phyloP scores from a whole-genome alignment of 2,113 vertebrate genomes.

The Falco punctatus region DNA sequence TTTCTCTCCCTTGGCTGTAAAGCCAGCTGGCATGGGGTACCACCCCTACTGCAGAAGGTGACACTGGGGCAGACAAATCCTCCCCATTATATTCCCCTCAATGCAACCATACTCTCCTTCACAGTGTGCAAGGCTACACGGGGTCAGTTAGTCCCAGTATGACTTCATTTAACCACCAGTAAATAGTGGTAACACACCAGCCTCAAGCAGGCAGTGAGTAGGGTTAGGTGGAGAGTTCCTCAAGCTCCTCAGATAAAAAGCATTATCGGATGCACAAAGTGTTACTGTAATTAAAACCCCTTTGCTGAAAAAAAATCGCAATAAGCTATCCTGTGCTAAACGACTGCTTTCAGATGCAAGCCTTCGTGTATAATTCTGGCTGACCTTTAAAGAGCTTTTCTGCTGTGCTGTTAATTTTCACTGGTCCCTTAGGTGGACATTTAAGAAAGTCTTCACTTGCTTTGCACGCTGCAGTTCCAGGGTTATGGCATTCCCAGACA shows the following conservation, averaged over 20 bases:
- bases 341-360: neutral
- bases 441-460: neutral
- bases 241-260: neutral
- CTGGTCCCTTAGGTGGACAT: neutral
- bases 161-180: neutral
- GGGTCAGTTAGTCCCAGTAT: neutral
- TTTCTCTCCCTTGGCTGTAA: neutral
- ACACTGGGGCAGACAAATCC: neutral
- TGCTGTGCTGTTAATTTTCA: neutral
- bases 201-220: accelerated
- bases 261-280: accelerated
- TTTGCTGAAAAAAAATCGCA: neutral
- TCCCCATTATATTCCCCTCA: accelerated
- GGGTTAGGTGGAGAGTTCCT: neutral
- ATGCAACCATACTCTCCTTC: neutral
- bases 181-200: accelerated
- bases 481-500: neutral
- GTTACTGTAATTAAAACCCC: neutral
- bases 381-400: neutral
- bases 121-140: neutral
- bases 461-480: neutral
- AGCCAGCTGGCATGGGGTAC: neutral
- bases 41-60: neutral
- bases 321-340: neutral
- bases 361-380: neutral